Base-by-base conservation (phyloP, 1,140 invertebrate species). In the Camponotus floridanus region DNA sequence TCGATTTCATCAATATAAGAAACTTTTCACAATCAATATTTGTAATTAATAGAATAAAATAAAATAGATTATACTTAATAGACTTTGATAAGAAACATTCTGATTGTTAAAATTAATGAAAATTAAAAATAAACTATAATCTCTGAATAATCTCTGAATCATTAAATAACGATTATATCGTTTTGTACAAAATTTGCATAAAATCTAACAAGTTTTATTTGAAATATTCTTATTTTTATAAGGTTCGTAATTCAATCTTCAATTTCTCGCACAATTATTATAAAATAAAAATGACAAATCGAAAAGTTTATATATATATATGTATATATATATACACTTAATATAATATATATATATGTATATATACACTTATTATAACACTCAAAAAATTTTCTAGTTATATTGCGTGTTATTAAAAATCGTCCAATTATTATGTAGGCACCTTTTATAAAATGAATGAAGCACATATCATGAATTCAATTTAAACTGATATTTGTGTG, bases 161-260 rank as follows among this genome's bases (percentile, higher is more conserved):
- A 36, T 86, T 68, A n/a, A 73, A 74, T 62, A 13, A 85, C 26
- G 26, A 57, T 5, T 11, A 33, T 36, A 51, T 42, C 3, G 70
- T 55, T 48, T 42, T 45, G 8, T 45, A 45, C 15, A 15, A 1
- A 15, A 15, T 1, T 55, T 57, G 26, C 18, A 74, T 61, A 42
- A 68, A 57, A 13, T 80, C 51, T 36, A 61, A 15, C 21, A 81
- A 74, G 71, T 33, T 89, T n/a, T 73, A 86, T 88, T 86, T 62
- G 73, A 81, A 85, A 88, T 61, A 86, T 73, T 21, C 36, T 64
- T n/a, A 59, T 70, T 31, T 15, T 76, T 42, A 61, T 55, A 86
- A 48, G 65, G 36, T 79, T 45, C 7, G 3, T 48, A 42, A 45
- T 36, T 71, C 45, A 51, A 73, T 31, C 18, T n/a, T 67, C 33